Conservation (phyloP, 2,113 vertebrate species). For the Corythaixoides concolor region DNA sequence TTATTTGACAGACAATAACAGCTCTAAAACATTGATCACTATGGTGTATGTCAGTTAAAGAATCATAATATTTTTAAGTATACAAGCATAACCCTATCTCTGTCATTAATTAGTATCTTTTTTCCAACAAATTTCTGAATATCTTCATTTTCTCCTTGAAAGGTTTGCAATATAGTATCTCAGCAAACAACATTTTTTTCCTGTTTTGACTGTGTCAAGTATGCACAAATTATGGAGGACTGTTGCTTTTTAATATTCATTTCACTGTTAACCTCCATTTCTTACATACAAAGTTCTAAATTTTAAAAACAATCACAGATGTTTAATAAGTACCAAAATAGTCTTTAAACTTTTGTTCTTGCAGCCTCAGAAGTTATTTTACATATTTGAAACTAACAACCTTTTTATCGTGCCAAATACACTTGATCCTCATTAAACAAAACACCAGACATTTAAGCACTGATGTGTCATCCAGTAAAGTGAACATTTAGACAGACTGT, state of each 20-base stretch:
- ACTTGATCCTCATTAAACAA: conserved; percentile 11
- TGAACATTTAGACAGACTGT: background rate
- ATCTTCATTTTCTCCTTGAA: background rate
- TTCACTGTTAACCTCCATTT: background rate
- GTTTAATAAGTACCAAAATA: background rate
- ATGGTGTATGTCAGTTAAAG: background rate
- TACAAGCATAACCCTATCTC: background rate
- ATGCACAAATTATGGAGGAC: background rate
- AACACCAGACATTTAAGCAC: background rate
- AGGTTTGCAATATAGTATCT: background rate
- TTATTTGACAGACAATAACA: background rate
- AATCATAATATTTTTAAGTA: background rate
- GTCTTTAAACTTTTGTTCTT: background rate
- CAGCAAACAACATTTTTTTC: background rate
- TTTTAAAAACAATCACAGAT: background rate
- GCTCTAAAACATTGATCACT: background rate
- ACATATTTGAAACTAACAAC: background rate
- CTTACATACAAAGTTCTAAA: background rate
- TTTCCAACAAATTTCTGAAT: background rate
- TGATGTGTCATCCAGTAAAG: background rate
- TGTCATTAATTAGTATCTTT: background rate
- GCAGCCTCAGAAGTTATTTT: background rate
- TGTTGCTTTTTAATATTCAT: background rate
- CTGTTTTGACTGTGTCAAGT: background rate
- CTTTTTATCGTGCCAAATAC: background rate